A percentile compares a stretch with the other conserved stretches of the same genome.
Evolutionary conservation across 2,888 invertebrate species (phyloP).

Genomic region (Microctonus brassicae): DNA sequence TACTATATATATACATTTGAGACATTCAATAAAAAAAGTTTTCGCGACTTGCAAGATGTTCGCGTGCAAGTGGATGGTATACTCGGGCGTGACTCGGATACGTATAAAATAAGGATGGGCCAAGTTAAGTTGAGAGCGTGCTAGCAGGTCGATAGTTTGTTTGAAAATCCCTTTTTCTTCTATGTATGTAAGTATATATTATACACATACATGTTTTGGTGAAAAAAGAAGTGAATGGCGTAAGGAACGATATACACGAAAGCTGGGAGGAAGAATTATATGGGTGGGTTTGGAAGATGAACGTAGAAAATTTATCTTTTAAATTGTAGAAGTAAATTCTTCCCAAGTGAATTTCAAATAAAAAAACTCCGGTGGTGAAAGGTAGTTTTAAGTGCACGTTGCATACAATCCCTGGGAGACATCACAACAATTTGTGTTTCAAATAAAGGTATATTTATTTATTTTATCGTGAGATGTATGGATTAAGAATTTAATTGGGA

Average conservation of each 20-base stretch:
- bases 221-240: background rate
- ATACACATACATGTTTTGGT: background rate
- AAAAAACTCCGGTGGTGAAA: slow-evolving; percentile 37
- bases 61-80: slow-evolving; percentile 16
- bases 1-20: background rate
- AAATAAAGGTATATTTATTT: background rate
- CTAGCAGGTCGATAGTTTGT: background rate
- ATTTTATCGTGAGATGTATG: background rate
- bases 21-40: slow-evolving; percentile 32
- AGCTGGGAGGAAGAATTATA: slow-evolving; percentile 1
- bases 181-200: background rate
- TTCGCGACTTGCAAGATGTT: slow-evolving; percentile 13
- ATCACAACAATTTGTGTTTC: slow-evolving; percentile 4
- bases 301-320: slow-evolving; percentile 46
- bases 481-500: too few relatives aligned
- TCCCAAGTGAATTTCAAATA: slow-evolving; percentile 40
- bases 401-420: background rate
- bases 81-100: slow-evolving; percentile 31
- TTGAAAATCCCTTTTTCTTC: background rate
- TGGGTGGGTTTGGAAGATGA: slow-evolving; percentile 38
- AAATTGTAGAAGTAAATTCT: slow-evolving; percentile 36
- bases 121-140: background rate
- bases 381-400: background rate
- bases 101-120: slow-evolving; percentile 1
- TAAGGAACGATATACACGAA: background rate